Conservation (phyloP, 2,113 vertebrate genomes). For the Quiscalus mexicanus region DNA sequence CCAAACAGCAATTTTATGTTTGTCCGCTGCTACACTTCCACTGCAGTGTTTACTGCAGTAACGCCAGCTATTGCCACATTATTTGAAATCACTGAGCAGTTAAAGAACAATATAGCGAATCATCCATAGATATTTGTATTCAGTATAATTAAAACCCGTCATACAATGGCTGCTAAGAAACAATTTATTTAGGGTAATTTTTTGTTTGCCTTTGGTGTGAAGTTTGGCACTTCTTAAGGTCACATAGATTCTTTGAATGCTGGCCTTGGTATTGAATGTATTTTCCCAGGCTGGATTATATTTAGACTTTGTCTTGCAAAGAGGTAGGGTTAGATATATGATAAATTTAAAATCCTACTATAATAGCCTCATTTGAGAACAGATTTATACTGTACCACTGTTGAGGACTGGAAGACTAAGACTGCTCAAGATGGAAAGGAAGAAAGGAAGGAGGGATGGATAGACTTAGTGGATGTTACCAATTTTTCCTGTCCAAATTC, state of each 20-base stretch:
- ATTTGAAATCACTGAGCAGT: neutral
- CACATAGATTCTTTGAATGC: neutral
- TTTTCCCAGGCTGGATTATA: neutral
- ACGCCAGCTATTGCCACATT: neutral
- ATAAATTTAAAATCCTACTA: neutral
- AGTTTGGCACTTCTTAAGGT: neutral
- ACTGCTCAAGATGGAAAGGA: neutral
- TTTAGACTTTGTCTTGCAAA: neutral
- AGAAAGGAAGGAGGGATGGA: neutral
- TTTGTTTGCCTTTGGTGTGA: neutral
- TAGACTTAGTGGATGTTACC: neutral
- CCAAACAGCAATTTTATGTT: neutral
- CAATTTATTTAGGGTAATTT: neutral
- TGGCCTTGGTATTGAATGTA: neutral
- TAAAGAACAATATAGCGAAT: neutral
- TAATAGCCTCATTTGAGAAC: neutral
- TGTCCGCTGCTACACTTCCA: neutral
- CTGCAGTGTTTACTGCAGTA: neutral
- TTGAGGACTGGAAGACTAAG: neutral
- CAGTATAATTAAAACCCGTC: neutral
- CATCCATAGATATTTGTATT: neutral
- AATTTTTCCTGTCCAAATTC: neutral
- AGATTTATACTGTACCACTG: accelerated
- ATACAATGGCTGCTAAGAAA: neutral
- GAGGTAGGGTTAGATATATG: neutral